Base-by-base conservation (phyloP, 2,113 vertebrate species). In the Sigmodon hispidus region DNA sequence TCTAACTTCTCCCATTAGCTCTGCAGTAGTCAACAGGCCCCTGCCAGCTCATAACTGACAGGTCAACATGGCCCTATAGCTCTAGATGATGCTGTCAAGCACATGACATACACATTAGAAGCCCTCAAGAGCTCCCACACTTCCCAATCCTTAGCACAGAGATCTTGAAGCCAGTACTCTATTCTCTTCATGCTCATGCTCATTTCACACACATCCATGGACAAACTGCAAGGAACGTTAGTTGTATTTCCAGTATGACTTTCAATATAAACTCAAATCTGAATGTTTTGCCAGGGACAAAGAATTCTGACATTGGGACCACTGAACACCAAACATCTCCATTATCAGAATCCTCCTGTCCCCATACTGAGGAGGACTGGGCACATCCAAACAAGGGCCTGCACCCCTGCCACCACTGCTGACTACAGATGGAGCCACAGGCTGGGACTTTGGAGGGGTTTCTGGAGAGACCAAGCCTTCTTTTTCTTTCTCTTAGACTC, bases 241-340 rank as follows among this genome's bases (percentile, higher is more conserved):
- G 90, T 59, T 79, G 88, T 59, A 93, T 65, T 95, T 92, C 81
- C 88, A 96, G 95, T 73, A 88, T 72, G 93, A 80, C 90, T 96
- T 96, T 92, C 91, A 94, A 90, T 61, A 93, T 55, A 72, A 94
- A 87, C 90, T 63, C 75, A 96, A 96, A 91, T 94, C 72, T 89
- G 69, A 94, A 86, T 84, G 93, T 50, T 90, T 90, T 29, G 43
- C 85, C 0, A 0, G 73, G 79, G 57, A n/a, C n/a, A n/a, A n/a
- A n/a, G n/a, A n/a, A n/a, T 94, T 67, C 15, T 91, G 93, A 95
- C 94, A 91, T 48, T 59, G 93, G 80, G 65, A 65, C 55, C 84
- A 67, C 26, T 7, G 4, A 22, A 70, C 21, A 76, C 93, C 75
- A 95, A 95, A 92, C 22, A 48, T 43, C 52, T 4, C 75, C 79